Evolutionary conservation across 2,113 vertebrate species (phyloP).

Genomic region (Alexandromys fortis): DNA sequence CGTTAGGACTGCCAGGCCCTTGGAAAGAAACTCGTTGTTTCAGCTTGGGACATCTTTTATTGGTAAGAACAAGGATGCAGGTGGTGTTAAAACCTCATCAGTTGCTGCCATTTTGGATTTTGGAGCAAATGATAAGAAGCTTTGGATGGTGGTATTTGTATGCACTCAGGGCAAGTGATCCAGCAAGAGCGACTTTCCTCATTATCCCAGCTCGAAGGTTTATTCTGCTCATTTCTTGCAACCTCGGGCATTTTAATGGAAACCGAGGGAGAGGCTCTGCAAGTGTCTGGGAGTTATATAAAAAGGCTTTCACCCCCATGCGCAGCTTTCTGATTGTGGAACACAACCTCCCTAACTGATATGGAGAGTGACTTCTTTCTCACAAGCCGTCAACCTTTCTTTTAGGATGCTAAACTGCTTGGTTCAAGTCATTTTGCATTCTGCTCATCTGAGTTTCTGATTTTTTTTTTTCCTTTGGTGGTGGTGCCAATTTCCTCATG

Average conservation of each 20-base stretch:
- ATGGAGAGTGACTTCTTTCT: not conserved
- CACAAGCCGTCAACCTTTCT: not conserved
- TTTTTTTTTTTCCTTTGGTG: not conserved
- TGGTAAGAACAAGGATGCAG: not conserved
- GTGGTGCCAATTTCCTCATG: not conserved
- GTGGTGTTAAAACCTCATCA: not conserved
- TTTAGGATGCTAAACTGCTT: not conserved
- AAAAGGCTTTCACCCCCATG: not conserved
- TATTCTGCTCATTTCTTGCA: not conserved
- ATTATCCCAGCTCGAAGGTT: not conserved
- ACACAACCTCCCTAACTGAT: not conserved
- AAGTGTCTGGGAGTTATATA: not conserved
- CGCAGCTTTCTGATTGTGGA: not conserved
- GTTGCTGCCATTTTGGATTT: conserved; percentile 17
- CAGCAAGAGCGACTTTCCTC: not conserved
- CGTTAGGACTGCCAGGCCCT: not conserved
- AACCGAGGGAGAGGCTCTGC: not conserved
- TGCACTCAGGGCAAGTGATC: not conserved
- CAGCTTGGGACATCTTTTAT: not conserved
- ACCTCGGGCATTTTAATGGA: not conserved
- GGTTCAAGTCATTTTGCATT: not conserved
- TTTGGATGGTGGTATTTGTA: not conserved
- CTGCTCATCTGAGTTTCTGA: not conserved
- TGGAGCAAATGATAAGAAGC: not conserved
- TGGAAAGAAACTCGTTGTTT: not conserved